Percentiles rank a stretch among this genome's conserved stretches.
These are phyloP conservation scores for Kryptolebias marmoratus DNA, from an alignment of 2,113 vertebrate genomes.

Conservation along the genomic window DNA sequence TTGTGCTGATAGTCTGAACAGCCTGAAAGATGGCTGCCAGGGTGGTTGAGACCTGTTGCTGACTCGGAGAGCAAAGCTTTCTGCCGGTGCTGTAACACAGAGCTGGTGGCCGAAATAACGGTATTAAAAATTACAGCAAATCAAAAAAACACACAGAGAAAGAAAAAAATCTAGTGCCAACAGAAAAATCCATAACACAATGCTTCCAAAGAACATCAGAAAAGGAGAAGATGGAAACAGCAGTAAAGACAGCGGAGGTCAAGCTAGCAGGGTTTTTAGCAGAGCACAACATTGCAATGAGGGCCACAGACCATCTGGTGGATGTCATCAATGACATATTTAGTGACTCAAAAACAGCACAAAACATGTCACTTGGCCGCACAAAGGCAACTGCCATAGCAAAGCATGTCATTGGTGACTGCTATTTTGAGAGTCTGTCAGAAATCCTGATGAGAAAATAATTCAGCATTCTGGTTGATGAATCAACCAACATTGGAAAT, in stretches of 20 bases:
- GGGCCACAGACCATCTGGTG: not conserved
- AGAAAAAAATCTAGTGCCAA: not conserved
- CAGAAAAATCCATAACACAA: not conserved
- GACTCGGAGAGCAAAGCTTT: no score
- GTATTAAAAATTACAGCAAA: not conserved
- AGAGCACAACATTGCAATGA: not conserved
- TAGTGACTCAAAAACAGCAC: not conserved
- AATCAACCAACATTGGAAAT: not conserved
- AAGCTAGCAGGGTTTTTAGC: not conserved
- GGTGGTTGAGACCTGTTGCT: not conserved
- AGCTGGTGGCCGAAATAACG: not conserved
- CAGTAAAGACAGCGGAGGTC: not conserved
- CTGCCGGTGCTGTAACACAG: no score
- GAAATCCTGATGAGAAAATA: not conserved
- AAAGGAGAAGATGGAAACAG: not conserved
- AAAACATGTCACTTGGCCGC: not conserved
- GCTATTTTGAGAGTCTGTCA: not conserved
- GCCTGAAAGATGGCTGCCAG: not conserved
- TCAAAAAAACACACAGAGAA: not conserved
- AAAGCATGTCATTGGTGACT: not conserved
- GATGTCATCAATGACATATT: not conserved
- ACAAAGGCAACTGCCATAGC: conserved; percentile 1
- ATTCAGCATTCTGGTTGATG: conserved; percentile 1
- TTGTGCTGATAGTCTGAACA: not conserved
- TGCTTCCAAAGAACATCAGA: not conserved